Percentiles rank a stretch among this genome's conserved stretches.
Conservation (phyloP, 2,113 vertebrate species). For the Opisthocomus hoazin region DNA sequence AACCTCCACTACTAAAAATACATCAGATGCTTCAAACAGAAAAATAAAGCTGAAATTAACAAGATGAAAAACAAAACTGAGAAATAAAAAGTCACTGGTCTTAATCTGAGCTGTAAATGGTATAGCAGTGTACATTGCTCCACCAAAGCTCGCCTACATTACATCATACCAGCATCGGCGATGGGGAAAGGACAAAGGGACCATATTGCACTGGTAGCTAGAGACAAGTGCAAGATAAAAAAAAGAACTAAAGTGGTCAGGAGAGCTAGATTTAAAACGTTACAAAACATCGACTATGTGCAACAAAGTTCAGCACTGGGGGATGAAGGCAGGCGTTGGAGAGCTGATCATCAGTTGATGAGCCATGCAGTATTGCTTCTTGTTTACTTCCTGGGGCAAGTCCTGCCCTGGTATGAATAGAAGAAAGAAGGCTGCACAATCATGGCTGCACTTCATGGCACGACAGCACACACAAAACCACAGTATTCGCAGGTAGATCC, state of each 20-base stretch:
- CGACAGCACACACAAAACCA: not conserved
- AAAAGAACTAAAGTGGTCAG: not conserved
- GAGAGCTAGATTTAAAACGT: not conserved
- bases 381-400: not conserved
- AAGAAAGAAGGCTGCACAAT: not conserved
- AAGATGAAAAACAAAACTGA: not conserved
- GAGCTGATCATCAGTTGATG: not conserved
- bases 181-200: not conserved
- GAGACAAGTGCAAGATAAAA: not conserved
- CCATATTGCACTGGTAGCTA: not conserved
- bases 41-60: not conserved
- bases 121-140: not conserved
- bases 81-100: not conserved
- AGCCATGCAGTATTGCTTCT: not conserved
- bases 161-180: not conserved
- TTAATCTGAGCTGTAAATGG: not conserved
- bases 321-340: not conserved
- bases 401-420: not conserved
- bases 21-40: not conserved
- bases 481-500: not conserved
- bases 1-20: not conserved
- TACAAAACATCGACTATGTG: not conserved
- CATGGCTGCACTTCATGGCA: not conserved
- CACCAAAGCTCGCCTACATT: not conserved
- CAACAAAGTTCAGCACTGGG: not conserved